phyloP scores from a whole-genome alignment of 64 coral and sea anemone species.

The Porites lutea region DNA sequence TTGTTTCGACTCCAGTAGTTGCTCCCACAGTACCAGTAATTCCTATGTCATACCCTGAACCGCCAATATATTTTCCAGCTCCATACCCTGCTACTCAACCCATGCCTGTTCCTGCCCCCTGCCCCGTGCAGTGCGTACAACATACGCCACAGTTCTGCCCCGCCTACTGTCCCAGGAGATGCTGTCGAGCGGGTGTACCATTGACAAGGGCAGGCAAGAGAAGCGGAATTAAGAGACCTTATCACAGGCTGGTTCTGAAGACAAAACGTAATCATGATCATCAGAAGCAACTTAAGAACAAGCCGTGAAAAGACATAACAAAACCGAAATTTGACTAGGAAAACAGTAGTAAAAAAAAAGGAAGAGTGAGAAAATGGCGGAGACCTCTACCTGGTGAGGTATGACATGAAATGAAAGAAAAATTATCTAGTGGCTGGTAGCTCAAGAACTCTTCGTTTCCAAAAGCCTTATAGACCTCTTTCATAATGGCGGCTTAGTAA shows the following conservation, averaged over 20 bases:
- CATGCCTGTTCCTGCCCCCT: neutral
- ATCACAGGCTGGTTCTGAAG: neutral
- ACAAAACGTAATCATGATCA: neutral
- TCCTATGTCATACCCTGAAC: constrained; percentile 5
- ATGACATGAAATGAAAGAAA: too few relatives aligned
- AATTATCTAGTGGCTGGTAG: too few relatives aligned
- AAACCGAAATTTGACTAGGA: too few relatives aligned
- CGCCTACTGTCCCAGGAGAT: constrained; percentile 2
- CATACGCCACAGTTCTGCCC: constrained; percentile 17
- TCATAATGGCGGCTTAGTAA: too few relatives aligned
- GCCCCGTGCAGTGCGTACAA: constrained; percentile 5
- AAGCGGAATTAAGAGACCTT: constrained; percentile 10
- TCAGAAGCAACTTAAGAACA: neutral
- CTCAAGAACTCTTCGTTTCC: too few relatives aligned
- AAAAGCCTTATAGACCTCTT: too few relatives aligned
- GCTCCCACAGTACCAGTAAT: constrained; percentile 9
- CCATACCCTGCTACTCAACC: neutral
- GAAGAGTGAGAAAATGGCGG: too few relatives aligned
- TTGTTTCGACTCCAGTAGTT: neutral
- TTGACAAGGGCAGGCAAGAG: constrained; percentile 1
- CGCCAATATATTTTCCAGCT: neutral
- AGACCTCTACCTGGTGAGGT: too few relatives aligned
- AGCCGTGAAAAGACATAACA: too few relatives aligned
- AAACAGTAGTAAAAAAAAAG: too few relatives aligned
- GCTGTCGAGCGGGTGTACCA: neutral